A percentile compares a stretch with the other conserved stretches of the same genome.
These are phyloP conservation scores for Rhopalosiphum nymphaeae DNA, from an alignment of 2,888 invertebrate genomes.

Conservation along the genomic window DNA sequence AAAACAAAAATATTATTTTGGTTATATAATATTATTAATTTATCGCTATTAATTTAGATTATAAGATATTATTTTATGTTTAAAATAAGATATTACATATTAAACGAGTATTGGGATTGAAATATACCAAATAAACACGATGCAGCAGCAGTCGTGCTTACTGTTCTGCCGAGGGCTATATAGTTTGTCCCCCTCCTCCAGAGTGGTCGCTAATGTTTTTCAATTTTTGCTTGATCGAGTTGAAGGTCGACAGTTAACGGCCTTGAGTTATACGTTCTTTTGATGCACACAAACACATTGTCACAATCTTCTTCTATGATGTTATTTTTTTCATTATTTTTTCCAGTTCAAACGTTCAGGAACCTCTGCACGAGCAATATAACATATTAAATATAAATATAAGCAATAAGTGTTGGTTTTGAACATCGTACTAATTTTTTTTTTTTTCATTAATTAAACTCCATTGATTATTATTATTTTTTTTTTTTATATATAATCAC, in stretches of 20 bases:
- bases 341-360: slow-evolving; percentile 51
- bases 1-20: not conserved
- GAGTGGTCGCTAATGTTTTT: not conserved
- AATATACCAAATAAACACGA: slow-evolving; percentile 8
- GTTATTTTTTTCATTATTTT: slow-evolving; percentile 53
- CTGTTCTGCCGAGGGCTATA: slow-evolving; percentile 26
- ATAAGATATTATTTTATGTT: not conserved
- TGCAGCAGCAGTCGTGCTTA: slow-evolving; percentile 20
- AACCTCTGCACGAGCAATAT: slow-evolving; percentile 28
- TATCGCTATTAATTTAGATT: not conserved
- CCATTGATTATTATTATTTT: not conserved
- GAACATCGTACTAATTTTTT: not conserved
- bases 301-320: slow-evolving; percentile 61
- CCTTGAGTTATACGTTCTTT: slow-evolving; percentile 58
- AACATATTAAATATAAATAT: not conserved
- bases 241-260: slow-evolving; percentile 55
- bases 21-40: not conserved
- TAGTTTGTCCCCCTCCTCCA: slow-evolving; percentile 36
- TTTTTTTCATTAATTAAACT: not conserved
- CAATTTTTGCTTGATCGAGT: slow-evolving; percentile 50
- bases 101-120: not conserved
- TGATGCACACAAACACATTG: slow-evolving; percentile 63
- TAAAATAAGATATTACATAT: slow-evolving; percentile 4
- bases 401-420: not conserved
- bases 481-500: slow-evolving; percentile 47